Evolutionary conservation across 2,888 invertebrate genomes (phyloP), one percentile per base, ranked within the genome.

Genomic region (Habrosyne pyritoides): DNA sequence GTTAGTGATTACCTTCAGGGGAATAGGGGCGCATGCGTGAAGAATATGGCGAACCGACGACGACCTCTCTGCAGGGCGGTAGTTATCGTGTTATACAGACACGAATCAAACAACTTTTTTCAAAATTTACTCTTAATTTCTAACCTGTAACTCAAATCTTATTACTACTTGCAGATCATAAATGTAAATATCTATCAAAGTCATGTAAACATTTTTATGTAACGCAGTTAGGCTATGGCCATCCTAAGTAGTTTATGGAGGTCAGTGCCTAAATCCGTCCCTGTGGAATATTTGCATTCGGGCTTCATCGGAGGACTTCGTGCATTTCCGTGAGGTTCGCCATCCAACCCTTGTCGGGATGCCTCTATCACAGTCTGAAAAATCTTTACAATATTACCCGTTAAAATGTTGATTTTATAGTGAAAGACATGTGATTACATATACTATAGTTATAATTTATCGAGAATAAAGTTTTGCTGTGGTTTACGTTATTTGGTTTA

Each of bases 261-360:
- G 67, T 66, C 66, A 63, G 14, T 52, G 18, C 48, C 69, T 57
- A 59, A 83, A 67, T 87, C 64, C 87, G 69, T 52, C 79, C 69
- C 91, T 89, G 88, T 57, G 26, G 50, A 59, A 57, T 74, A 86
- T 91, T 87, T 88, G 85, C 86, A 87, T 85, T 92, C 91, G 92
- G 86, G 58, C 50, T 61, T 48, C 64, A 63, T 91, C 91, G 91
- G 83, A 60, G 61, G 52, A 57, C 66, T 68, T 91, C 92, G 92
- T 81, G 78, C 75, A 81, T 84, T 89, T 91, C 86, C 91, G 91
- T 71, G 58, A 74, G 71, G 77, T 72, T 82, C 79, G 84, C 83
- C 76, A 81, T 85, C 72, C 88, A 88, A 85, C 90, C 91, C 91
- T 84, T 79, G 79, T 75, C 79, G 79, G 79, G 77, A 89, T 89